Conservation (phyloP, 2,888 invertebrate genomes). For the Molorchus minor region DNA sequence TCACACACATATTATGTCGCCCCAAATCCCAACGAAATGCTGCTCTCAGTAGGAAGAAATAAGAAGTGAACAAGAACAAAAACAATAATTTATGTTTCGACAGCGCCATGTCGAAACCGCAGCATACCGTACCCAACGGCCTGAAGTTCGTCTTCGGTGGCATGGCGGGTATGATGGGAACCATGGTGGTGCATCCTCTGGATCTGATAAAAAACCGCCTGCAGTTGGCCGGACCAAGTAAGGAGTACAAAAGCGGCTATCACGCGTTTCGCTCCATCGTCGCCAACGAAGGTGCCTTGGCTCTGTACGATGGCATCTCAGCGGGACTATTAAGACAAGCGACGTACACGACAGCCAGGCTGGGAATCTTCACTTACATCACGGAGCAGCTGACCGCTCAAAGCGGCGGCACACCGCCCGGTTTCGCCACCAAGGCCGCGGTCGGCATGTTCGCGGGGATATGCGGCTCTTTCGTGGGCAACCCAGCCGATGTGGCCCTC, state of each 20-base stretch:
- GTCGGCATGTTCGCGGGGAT: slow-evolving; percentile 89
- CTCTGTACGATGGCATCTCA: slow-evolving; percentile 89
- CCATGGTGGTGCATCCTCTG: slow-evolving; percentile 11
- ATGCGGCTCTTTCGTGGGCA: slow-evolving; percentile 89
- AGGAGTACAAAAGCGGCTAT: not conserved
- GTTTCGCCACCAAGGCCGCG: slow-evolving; percentile 80
- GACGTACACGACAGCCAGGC: slow-evolving; percentile 94
- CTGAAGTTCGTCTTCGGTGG: not conserved
- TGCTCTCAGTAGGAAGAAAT: no score
- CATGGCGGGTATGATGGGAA: not conserved
- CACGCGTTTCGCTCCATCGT: slow-evolving; percentile 78
- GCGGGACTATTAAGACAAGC: slow-evolving; percentile 87
- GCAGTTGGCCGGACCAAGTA: slow-evolving; percentile 3
- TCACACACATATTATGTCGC: no score
- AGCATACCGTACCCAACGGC: not conserved
- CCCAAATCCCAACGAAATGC: no score
- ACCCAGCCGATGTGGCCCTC: slow-evolving; percentile 95
- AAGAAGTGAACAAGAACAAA: no score
- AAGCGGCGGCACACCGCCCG: slow-evolving; percentile 75
- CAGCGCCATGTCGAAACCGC: no score
- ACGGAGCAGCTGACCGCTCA: slow-evolving; percentile 69
- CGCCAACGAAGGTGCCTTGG: slow-evolving; percentile 84
- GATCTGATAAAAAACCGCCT: slow-evolving; percentile 22
- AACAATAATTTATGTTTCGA: no score
- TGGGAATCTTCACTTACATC: slow-evolving; percentile 92